These are phyloP conservation scores for Ormyrus pomaceus DNA, from an alignment of 2,888 invertebrate genomes.

Conservation along the genomic window DNA sequence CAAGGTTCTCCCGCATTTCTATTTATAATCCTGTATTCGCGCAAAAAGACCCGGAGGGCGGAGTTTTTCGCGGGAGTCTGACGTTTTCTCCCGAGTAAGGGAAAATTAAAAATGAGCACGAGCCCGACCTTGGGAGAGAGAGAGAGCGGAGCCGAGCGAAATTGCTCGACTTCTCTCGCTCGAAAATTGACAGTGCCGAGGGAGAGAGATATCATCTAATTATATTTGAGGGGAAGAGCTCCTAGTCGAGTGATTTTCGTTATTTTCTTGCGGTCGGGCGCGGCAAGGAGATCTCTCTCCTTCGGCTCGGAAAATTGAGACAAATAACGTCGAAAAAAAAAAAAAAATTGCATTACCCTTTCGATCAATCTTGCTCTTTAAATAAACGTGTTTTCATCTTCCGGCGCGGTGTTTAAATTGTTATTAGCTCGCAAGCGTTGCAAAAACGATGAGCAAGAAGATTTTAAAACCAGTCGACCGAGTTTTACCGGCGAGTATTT, in stretches of 20 bases:
- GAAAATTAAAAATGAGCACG: conserved; percentile 15
- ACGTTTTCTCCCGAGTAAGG: not conserved
- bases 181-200: conserved; percentile 26
- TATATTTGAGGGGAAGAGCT: conserved; percentile 23
- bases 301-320: no score
- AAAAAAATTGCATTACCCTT: no score
- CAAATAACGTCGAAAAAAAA: no score
- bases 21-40: not conserved
- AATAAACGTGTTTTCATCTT: no score
- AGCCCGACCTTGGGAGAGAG: not conserved
- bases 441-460: no score
- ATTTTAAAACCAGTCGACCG: no score
- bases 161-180: conserved; percentile 14
- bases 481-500: not conserved
- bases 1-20: not conserved
- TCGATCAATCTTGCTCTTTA: no score
- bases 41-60: conserved; percentile 8
- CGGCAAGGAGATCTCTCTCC: no score
- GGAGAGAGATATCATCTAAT: conserved; percentile 32
- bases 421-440: no score
- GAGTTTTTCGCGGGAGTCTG: not conserved
- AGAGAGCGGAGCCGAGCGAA: conserved; percentile 11
- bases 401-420: no score
- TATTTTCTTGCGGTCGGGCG: not conserved
- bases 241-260: conserved; percentile 14